Percentiles rank a stretch among this genome's conserved stretches.
phyloP scores from a whole-genome alignment of 2,888 invertebrate species.

The Acanthacorydalis orientalis region DNA sequence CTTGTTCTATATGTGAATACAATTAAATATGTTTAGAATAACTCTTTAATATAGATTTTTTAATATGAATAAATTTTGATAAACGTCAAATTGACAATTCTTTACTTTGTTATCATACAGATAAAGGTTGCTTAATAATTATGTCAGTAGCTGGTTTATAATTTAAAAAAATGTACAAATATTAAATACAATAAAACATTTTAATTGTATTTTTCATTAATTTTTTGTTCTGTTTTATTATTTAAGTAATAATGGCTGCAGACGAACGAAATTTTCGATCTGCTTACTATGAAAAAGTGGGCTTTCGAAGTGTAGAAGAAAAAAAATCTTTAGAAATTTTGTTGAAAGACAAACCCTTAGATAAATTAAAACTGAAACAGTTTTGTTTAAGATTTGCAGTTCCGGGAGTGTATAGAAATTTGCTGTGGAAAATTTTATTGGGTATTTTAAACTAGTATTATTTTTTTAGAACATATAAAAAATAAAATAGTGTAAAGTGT shows the following conservation, averaged over 20 bases:
- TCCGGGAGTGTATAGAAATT: slow-evolving; percentile 60
- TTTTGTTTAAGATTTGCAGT: slow-evolving; percentile 75
- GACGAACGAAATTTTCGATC: slow-evolving; percentile 71
- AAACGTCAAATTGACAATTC: too few relatives aligned
- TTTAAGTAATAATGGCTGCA: slow-evolving; percentile 25
- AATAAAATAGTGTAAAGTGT: background rate
- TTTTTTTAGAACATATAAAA: background rate
- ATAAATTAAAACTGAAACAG: slow-evolving; percentile 61
- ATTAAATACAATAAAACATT: too few relatives aligned
- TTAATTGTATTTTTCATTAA: too few relatives aligned
- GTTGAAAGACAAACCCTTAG: slow-evolving; percentile 69
- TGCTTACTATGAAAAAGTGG: slow-evolving; percentile 73
- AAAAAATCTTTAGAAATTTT: slow-evolving; percentile 80
- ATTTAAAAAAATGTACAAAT: too few relatives aligned
- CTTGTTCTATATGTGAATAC: too few relatives aligned
- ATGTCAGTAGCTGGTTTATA: too few relatives aligned
- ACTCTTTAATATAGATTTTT: too few relatives aligned
- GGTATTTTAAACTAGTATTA: slow-evolving; percentile 29
- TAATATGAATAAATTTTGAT: too few relatives aligned
- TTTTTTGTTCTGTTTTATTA: background rate
- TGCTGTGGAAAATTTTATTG: slow-evolving; percentile 74
- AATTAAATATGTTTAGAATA: too few relatives aligned
- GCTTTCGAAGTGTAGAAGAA: slow-evolving; percentile 78
- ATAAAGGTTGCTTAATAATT: too few relatives aligned
- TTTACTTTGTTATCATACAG: too few relatives aligned